Conservation (phyloP, 2,797 vertebrate species). For the Sebastes kiyomatsui region DNA sequence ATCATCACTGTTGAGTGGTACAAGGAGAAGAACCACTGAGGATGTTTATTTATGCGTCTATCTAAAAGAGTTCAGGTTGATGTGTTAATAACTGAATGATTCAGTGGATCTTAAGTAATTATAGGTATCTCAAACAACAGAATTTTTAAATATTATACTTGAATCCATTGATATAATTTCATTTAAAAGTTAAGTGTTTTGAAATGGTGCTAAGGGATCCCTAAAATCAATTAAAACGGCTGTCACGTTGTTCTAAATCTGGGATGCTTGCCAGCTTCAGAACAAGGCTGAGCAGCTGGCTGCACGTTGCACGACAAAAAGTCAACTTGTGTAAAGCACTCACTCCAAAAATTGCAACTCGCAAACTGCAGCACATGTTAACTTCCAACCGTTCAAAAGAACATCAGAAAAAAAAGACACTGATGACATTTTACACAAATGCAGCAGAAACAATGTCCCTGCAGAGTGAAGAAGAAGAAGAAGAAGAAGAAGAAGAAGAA, state of each 20-base stretch:
- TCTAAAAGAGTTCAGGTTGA: not conserved
- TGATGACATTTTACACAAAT: slow-evolving; percentile 52
- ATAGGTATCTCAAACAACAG: not conserved
- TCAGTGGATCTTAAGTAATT: not conserved
- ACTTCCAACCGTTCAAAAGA: slow-evolving; percentile 32
- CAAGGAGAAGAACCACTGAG: not conserved
- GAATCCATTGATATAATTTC: not conserved
- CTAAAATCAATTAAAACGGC: not conserved
- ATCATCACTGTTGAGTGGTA: not conserved
- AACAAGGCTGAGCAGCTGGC: slow-evolving; percentile 5
- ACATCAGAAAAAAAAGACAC: slow-evolving; percentile 24
- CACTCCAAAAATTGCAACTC: slow-evolving; percentile 9
- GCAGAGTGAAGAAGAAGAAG: slow-evolving; percentile 10
- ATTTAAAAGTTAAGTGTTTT: not conserved
- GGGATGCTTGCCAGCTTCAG: not conserved
- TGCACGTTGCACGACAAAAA: slow-evolving; percentile 10
- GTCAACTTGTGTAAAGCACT: slow-evolving; percentile 6
- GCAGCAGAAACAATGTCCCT: slow-evolving; percentile 35
- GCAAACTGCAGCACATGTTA: slow-evolving; percentile 28
- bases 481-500: not conserved
- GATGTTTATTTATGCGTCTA: not conserved
- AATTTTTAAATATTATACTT: not conserved
- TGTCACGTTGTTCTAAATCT: slow-evolving; percentile 9
- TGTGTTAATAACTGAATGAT: not conserved
- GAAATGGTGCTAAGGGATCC: not conserved